Percentiles rank a stretch among this genome's conserved stretches.
Evolutionary conservation across 2,113 vertebrate genomes (phyloP).

Genomic region (Melozone crissalis): DNA sequence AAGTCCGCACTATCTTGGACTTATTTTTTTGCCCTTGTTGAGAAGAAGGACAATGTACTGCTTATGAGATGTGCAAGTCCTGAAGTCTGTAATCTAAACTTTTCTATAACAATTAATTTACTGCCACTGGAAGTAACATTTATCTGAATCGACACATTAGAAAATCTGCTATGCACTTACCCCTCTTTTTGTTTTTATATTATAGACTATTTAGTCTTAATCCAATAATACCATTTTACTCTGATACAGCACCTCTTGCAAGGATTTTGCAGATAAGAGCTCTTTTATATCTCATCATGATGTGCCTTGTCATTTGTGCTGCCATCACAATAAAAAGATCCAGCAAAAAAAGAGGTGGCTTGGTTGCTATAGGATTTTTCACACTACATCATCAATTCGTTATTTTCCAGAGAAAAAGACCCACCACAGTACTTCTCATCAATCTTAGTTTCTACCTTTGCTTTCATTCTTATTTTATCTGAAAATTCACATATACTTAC

Average conservation of each 20-base stretch:
- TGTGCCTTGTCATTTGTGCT: neutral
- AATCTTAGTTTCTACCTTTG: neutral
- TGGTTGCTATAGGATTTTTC: neutral
- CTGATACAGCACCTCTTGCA: neutral
- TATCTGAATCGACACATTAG: neutral
- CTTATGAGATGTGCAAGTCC: neutral
- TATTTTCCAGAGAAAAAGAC: neutral
- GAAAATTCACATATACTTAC: neutral
- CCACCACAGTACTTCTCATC: neutral
- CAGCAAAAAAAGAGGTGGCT: neutral
- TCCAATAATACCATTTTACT: neutral
- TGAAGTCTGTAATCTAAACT: neutral
- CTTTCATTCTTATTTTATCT: neutral
- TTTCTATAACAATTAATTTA: constrained; percentile 16
- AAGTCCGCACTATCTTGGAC: neutral
- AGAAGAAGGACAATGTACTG: neutral
- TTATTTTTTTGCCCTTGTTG: neutral
- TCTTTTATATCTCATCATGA: neutral
- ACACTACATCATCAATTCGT: neutral
- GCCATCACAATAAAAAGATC: neutral
- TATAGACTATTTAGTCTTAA: neutral
- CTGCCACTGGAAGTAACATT: neutral
- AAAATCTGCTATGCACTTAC: neutral
- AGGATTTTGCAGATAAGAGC: neutral
- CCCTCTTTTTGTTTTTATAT: neutral